These are phyloP conservation scores for Caenorhabditis angaria DNA, from an alignment of 2,888 invertebrate species.

Conservation along the genomic window DNA sequence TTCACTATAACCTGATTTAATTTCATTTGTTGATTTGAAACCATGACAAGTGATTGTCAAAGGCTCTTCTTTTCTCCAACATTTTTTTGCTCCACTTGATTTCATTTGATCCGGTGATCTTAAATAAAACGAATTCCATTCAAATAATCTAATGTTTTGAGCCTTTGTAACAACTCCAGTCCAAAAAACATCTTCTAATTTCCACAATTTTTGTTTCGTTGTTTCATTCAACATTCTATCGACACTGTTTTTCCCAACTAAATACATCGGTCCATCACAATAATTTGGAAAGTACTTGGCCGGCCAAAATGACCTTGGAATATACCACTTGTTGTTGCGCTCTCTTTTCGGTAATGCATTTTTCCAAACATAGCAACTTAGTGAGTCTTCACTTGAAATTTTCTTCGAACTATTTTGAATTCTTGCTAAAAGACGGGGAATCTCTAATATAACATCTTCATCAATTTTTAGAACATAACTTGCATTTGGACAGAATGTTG, in stretches of 20 bases:
- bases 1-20: slow-evolving; percentile 18
- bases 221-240: slow-evolving; percentile 30
- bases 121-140: slow-evolving; percentile 25
- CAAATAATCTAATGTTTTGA: slow-evolving; percentile 6
- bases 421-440: slow-evolving; percentile 9
- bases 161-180: slow-evolving; percentile 32
- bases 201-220: slow-evolving; percentile 10
- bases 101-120: slow-evolving; percentile 10
- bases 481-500: slow-evolving; percentile 24
- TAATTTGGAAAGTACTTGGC: slow-evolving; percentile 42
- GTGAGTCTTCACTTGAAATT: slow-evolving; percentile 9
- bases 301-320: slow-evolving; percentile 12
- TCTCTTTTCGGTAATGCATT: slow-evolving; percentile 36
- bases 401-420: background rate
- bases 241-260: slow-evolving; percentile 36
- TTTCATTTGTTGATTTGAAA: background rate
- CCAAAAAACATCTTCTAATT: slow-evolving; percentile 36
- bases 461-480: slow-evolving; percentile 47
- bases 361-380: slow-evolving; percentile 43
- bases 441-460: slow-evolving; percentile 44
- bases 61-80: background rate
- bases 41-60: background rate
- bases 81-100: slow-evolving; percentile 5
- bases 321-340: background rate
- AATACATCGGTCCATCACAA: slow-evolving; percentile 49